Evolutionary conservation across 2,888 invertebrate species (phyloP), one percentile per base, ranked within the genome.

Genomic region (Ashinkailepas kermadecensis): DNA sequence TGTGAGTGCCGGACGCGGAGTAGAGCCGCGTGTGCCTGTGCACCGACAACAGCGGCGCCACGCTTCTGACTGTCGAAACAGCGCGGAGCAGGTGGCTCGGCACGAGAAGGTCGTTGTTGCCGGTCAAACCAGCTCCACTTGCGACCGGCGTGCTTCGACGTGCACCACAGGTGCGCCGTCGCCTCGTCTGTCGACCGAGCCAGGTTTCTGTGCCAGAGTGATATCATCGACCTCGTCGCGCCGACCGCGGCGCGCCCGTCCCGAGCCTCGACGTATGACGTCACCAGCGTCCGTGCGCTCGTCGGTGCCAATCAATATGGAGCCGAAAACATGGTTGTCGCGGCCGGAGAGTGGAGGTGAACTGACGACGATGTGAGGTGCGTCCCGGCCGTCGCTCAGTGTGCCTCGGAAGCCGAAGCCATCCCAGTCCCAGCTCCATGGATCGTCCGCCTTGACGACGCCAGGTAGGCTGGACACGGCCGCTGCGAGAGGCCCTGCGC

Each of bases 291-390:
- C 62, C 62, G 9, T 18, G 62, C 15, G 18, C 15, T 12, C 70
- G 62, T 62, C 62, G 70, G 25, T 13, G 70, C 70, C 70, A 70
- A 70, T 70, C 70, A 70, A 70, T 70, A 39, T 70, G 70, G 70
- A 70, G 70, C 70, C 70, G 39, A 70, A 70, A 70, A 70, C 39
- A 62, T 18, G 18, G 15, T 15, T 15, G 62, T 18, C 18, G 62
- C 18, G 15, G 18, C 62, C 62, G 18, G 62, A 18, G 15, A 18
- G 62, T 18, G 18, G 62, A 15, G 39, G 39, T 39, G 62, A 13
- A 18, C 18, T 62, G 18, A 18, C 62, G 18, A 18, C 18, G 18
- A 62, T 62, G 62, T 62, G 62, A 62, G 18, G 15, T 15, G 62
- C 18, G 62, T 18, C 18, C 12, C 13, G 15, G 18, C 62, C 15